Conservation (phyloP, 2,113 vertebrate species). For the Emydura subglobosa region DNA sequence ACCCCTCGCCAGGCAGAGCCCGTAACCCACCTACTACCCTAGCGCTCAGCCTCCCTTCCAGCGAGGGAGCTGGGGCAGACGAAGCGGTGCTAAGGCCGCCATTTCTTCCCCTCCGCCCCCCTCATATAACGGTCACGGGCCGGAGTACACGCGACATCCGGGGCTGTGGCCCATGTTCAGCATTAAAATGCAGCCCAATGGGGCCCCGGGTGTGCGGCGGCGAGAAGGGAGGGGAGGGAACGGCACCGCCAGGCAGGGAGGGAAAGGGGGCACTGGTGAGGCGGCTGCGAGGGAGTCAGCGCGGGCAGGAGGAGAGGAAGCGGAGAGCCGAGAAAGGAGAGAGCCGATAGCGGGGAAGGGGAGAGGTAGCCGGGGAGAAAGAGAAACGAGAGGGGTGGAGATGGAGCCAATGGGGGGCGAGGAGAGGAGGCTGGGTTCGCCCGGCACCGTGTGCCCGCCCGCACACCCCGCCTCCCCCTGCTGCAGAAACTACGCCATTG, state of each 20-base stretch:
- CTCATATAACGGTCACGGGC: neutral
- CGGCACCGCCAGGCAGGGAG: neutral
- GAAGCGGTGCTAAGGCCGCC: neutral
- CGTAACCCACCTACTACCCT: neutral
- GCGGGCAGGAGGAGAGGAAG: neutral
- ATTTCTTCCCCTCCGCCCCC: neutral
- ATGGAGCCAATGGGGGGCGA: neutral
- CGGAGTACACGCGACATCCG: neutral
- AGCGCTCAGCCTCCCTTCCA: neutral
- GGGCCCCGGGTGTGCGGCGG: neutral
- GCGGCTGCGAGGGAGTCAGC: conserved; percentile 17
- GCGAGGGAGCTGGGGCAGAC: neutral
- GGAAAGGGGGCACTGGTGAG: conserved; percentile 23
- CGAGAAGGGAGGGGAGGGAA: neutral
- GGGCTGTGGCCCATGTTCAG: neutral
- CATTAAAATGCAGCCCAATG: neutral
- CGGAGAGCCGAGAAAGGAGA: neutral
- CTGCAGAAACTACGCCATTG: conserved; percentile 92
- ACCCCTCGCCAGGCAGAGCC: neutral
- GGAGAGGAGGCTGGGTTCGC: conserved; percentile 31
- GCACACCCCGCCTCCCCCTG: conserved; percentile 79
- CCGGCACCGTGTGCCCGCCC: conserved; percentile 60
- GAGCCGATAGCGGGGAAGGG: neutral
- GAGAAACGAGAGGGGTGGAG: neutral
- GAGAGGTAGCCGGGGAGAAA: no score